Conservation (phyloP, 2,113 vertebrate genomes). For the Lampris incognitus region DNA sequence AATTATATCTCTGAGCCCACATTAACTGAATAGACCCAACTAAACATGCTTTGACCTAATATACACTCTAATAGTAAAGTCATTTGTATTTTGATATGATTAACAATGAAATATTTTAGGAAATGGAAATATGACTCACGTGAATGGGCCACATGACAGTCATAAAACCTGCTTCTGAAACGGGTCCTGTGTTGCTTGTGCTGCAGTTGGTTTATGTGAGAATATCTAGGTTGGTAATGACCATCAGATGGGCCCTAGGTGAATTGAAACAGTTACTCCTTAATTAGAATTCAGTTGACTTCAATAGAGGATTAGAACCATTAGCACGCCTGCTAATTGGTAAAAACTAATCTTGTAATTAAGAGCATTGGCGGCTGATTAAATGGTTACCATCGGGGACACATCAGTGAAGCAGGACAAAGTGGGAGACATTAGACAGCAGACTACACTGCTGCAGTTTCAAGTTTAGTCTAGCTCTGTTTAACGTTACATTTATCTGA, state of each 20-base stretch:
- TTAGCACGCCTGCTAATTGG: slow-evolving; percentile 80
- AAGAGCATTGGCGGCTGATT: slow-evolving; percentile 83
- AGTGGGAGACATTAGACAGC: slow-evolving; percentile 38
- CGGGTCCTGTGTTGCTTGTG: slow-evolving; percentile 59
- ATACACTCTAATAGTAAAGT: neutral
- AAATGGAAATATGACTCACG: slow-evolving; percentile 65
- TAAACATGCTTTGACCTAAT: neutral
- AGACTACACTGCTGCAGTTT: slow-evolving; percentile 56
- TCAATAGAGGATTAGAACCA: slow-evolving; percentile 79
- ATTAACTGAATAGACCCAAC: neutral
- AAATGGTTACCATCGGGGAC: slow-evolving; percentile 80
- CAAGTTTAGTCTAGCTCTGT: slow-evolving; percentile 62
- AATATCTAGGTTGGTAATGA: slow-evolving; percentile 80
- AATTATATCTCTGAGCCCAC: neutral
- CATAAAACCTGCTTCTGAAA: slow-evolving; percentile 76
- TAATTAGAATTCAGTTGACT: slow-evolving; percentile 80
- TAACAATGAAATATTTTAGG: slow-evolving; percentile 18
- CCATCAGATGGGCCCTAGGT: slow-evolving; percentile 72
- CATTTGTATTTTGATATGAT: slow-evolving; percentile 7
- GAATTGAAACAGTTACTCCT: slow-evolving; percentile 72
- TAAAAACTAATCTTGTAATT: slow-evolving; percentile 83
- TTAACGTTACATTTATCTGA: slow-evolving; percentile 42
- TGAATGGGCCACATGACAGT: slow-evolving; percentile 62
- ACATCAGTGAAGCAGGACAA: slow-evolving; percentile 57
- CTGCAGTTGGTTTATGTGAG: slow-evolving; percentile 79